Evolutionary conservation across 2,797 vertebrate species (phyloP), one percentile per base, ranked within the genome.

Genomic region (Steatocranus sp.): DNA sequence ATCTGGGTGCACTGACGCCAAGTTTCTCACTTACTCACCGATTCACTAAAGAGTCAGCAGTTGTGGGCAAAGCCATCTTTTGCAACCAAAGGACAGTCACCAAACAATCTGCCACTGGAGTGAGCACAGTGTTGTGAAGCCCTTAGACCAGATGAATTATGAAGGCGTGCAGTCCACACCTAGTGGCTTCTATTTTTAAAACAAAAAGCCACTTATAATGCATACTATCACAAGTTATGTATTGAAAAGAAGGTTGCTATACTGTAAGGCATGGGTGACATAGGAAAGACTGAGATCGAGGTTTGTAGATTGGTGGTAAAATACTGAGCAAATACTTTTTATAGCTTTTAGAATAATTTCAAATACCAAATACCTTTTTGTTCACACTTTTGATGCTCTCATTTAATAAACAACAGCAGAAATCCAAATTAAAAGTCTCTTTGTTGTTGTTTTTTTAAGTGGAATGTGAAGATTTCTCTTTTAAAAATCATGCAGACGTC

Each of bases 1-100:
- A 32, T 84, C 83, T 83, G 85, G 27, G 14, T 20, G 51, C 79
- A 83, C 36, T 87, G 81, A 79, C 63, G 77, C 50, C 51, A 90
- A 68, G 81, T 84, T 50, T 89, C 83, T 90, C 83, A 79, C 77
- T 86, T 89, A 86, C 70, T 91, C 90, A 85, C 84, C 50, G 1
- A 83, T 87, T 76, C 70, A 20, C 49, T n/a, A 54, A 80, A 88
- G 75, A 84, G 48, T 81, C 83, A 82, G 78, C 78, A 81, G 82
- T 79, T 79, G 82, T 82, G 54, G 25, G 4, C 50, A 75, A 89
- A 88, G 61, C 76, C 79, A 83, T 88, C 82, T 91, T 92, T 88
- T 91, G 61, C 74, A 76, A 84, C 51, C 70, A 78, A 76, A 68
- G 25, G 43, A 83, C 63, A 82, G 75, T 43, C 12, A 83, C 25